Base-by-base conservation (phyloP, 2,888 invertebrate genomes). In the Synergus laeviventris region DNA sequence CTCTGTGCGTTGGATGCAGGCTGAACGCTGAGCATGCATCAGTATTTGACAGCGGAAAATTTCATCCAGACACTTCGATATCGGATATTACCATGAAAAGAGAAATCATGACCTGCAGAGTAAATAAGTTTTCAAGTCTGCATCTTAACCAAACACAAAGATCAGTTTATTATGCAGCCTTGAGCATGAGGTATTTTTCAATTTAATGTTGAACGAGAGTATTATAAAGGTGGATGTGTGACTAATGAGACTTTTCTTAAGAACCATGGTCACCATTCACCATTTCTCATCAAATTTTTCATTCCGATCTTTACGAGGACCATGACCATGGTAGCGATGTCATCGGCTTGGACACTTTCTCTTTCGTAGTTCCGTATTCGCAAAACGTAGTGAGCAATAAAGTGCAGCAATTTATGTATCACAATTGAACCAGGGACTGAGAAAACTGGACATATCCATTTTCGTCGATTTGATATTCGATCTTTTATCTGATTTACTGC, bases 241-340 rank as follows among this genome's bases (percentile, higher is more conserved):
- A 16, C 31, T 31, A 21, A 39, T 31, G 59, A 18, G 16, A 14
- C n/a, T 61, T 39, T 21, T 49, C 16, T 49, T 14, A 49, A 24
- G 18, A 59, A 14, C 59, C 14, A 12, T 59, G 59, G 59, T 59
- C 7, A 21, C 59, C 24, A 14, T 76, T 59, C 7, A 21, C 59
- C 24, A 14, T 76, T 79, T 79, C 74, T 70, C 74, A 75, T 73
- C n/a, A 45, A 16, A 79, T 74, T 76, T 80, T 81, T 78, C 79
- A 83, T 81, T 79, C 75, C 77, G 83, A 84, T 82, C 76, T 81
- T 61, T 59, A 79, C 56, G 76, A 70, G 82, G 87, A 87, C 87
- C 88, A 82, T 88, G 87, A 86, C 87, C 86, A 83, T 87, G 88
- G 85, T 79, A 76, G 76, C 79, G 84, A 82, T 85, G 86, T 88